A percentile compares a stretch with the other conserved stretches of the same genome.
These are phyloP conservation scores for Hyposoter didymator DNA, from an alignment of 2,888 invertebrate species.

Conservation along the genomic window DNA sequence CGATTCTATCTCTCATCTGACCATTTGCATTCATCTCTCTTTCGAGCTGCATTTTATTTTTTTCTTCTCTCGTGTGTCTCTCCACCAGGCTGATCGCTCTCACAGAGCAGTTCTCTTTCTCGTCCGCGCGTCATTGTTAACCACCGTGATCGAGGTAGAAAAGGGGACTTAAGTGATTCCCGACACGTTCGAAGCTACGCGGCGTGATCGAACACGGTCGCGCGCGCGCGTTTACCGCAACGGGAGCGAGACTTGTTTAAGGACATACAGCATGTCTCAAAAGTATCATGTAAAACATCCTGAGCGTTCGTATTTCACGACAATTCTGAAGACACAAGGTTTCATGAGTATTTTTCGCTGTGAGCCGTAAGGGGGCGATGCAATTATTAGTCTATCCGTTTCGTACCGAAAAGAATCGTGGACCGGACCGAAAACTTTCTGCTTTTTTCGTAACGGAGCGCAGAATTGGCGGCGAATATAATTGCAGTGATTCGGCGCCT, in stretches of 20 bases:
- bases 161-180: conserved; percentile 65
- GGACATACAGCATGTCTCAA: neutral
- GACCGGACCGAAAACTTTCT: neutral
- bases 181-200: conserved; percentile 59
- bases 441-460: neutral
- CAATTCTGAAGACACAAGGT: neutral
- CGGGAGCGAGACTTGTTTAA: conserved; percentile 48
- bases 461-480: neutral
- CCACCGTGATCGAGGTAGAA: conserved; percentile 56
- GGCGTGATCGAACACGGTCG: conserved; percentile 52
- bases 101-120: conserved; percentile 27
- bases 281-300: neutral
- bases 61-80: conserved; percentile 51
- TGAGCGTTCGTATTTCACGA: neutral
- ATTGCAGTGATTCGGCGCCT: neutral
- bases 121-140: conserved; percentile 65
- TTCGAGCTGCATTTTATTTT: conserved; percentile 30
- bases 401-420: neutral
- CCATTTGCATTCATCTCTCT: conserved; percentile 50
- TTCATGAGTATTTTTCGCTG: neutral
- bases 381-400: neutral
- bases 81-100: conserved; percentile 31
- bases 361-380: neutral
- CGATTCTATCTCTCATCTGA: conserved; percentile 13
- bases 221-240: conserved; percentile 46